Base-by-base conservation (phyloP, 2,888 invertebrate genomes). In the Chalcosyrphus nemorum region DNA sequence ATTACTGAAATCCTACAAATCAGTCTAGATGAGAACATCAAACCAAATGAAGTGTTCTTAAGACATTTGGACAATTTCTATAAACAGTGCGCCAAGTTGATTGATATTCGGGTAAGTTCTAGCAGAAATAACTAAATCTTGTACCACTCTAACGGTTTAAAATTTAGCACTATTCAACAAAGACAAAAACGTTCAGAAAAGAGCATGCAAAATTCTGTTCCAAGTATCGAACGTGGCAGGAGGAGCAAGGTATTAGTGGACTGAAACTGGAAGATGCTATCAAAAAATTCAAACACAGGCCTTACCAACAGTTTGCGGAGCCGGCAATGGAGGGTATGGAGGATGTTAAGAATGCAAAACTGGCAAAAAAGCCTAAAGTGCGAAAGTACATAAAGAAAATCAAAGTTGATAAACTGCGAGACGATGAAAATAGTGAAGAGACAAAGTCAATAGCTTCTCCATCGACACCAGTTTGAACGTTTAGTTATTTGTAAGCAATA, bases 1-100 rank as follows among this genome's bases (percentile, higher is more conserved):
- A 92, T 97, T 19, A 89, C 94, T 13, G 93, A 94, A 88, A 92
- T 97, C 21, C 93, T 97, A 93, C 93, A 95, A 87, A 91, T 93
- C 45, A 93, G 94, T 81, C 92, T 93, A 84, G 90, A 92, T 54
- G 93, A 95, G 88, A 92, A 94, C 61, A 90, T 97, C 0, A 91
- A 92, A 86, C 94, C 95, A 0, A 94, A 94, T 88, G 90, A 92
- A 38, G 88, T 91, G 75, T 95, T 95, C 88, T 89, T 95, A 19
- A 92, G 93, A 45, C 93, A 93, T 87, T 90, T 97, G 68, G 93
- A 95, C 86, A 91, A 90, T 17, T 95, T 95, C 88, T 93, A 94
- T 88, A 92, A 93, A 45, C 93, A 92, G 84, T 94, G 94, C 88
- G 92, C 91, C 75, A 89, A 91, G 15, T 92, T 92, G 57, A 92